These are phyloP conservation scores for Elaphurus davidianus DNA, from an alignment of 2,113 vertebrate species.

Conservation along the genomic window DNA sequence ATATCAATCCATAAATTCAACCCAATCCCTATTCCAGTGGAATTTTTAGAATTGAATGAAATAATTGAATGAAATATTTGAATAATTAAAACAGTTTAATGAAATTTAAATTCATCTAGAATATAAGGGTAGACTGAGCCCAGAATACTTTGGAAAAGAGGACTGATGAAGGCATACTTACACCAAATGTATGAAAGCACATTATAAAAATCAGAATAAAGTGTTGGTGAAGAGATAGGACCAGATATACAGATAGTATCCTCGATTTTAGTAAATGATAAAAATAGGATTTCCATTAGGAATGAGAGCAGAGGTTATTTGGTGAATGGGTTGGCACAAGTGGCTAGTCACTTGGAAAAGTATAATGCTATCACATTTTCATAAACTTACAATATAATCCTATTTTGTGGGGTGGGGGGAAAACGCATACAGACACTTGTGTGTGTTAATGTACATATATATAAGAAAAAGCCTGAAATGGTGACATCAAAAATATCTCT, in stretches of 20 bases:
- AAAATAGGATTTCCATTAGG: background rate
- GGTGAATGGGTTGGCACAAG: background rate
- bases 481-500: background rate
- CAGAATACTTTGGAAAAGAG: background rate
- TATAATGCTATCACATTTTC: background rate
- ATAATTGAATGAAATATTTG: background rate
- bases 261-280: background rate
- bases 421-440: background rate
- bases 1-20: background rate
- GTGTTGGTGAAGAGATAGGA: background rate
- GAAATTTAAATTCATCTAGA: background rate
- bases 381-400: background rate
- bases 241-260: background rate
- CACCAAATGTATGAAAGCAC: background rate
- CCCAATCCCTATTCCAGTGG: background rate
- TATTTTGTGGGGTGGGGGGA: background rate
- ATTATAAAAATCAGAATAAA: background rate
- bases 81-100: background rate
- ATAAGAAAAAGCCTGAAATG: background rate
- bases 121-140: background rate
- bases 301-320: background rate
- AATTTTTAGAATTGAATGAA: slow-evolving; percentile 17
- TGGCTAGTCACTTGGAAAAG: background rate
- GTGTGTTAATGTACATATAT: background rate
- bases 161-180: background rate